Base-by-base conservation (phyloP, 2,888 invertebrate genomes). In the Cartodere bifasciata region DNA sequence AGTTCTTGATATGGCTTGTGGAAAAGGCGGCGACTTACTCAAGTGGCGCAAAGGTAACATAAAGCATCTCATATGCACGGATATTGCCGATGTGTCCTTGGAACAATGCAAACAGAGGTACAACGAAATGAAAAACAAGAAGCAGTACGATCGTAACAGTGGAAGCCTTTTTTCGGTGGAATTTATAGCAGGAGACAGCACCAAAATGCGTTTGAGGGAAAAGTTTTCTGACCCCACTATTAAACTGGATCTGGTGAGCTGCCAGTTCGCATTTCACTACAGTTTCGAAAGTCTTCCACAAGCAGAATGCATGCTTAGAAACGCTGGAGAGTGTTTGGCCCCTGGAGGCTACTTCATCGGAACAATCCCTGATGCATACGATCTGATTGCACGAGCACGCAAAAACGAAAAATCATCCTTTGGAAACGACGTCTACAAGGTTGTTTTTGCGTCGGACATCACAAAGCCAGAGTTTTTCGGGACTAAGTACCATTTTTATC, bases 241-340 rank as follows among this genome's bases (percentile, higher is more conserved):
- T 35, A 70, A 74, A 46, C 72, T 97, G 49, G 87, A 98, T 58
- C 52, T 98, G 23, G 87, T 87, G 1, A 94, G 92, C 55, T 94
- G 94, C 55, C 98, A 99, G 61, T 99, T 99, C 70, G 88, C 94
- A 13, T 82, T 98, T 55, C 98, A 99, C 63, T 99, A 99, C 54
- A 80, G 85, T 50, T 95, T 94, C 60, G 91, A 92, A 60, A 82
- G 84, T 35, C 60, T 88, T 36, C 60, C 67, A 3, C 92, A 95
- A 63, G 92, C 92, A 1, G 78, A 87, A 52, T 77, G 80, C 53
- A 91, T 97, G 90, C 63, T 98, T 4, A 72, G 72, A 36, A 99
- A 99, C 64, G 86, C 86, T 5, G 77, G 90, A 4, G 92, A 92
- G 55, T 83, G 83, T 54, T 65, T 99, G 12, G 72, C 72, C 44